phyloP scores from a whole-genome alignment of 2,888 invertebrate species.

The Athrips mouffetella region DNA sequence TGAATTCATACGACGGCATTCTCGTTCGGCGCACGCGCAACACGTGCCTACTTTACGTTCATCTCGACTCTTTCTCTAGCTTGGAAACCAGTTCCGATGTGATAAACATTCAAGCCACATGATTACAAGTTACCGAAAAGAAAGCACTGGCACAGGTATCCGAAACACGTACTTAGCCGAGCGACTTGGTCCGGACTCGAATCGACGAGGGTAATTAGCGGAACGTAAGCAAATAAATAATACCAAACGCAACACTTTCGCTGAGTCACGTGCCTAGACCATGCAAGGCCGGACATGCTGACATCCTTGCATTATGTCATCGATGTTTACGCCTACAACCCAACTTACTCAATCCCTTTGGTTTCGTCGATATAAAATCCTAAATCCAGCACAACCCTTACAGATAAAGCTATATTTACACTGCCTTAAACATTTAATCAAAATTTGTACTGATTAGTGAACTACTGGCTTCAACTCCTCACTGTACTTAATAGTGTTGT shows the following conservation, averaged over 20 bases:
- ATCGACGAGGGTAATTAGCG: constrained; percentile 48
- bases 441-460: constrained; percentile 35
- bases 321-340: background rate
- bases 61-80: constrained; percentile 12
- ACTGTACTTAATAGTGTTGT: constrained; percentile 75
- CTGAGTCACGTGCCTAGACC: constrained; percentile 19
- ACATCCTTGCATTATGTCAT: background rate
- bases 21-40: background rate
- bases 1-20: constrained; percentile 16
- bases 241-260: constrained; percentile 39
- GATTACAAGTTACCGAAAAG: constrained; percentile 49
- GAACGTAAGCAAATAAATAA: constrained; percentile 55
- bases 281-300: background rate
- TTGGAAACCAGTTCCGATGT: constrained; percentile 30
- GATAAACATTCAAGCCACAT: constrained; percentile 34
- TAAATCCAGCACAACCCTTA: constrained; percentile 30
- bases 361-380: constrained; percentile 14
- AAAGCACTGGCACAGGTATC: constrained; percentile 46
- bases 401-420: constrained; percentile 50
- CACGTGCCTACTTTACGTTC: constrained; percentile 2
- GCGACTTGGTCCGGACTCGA: constrained; percentile 34
- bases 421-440: constrained; percentile 11
- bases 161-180: constrained; percentile 34
- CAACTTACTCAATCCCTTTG: constrained; percentile 22
- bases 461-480: constrained; percentile 62